Conservation (phyloP, 1,140 invertebrate species). For the Diachasma alloeum region DNA sequence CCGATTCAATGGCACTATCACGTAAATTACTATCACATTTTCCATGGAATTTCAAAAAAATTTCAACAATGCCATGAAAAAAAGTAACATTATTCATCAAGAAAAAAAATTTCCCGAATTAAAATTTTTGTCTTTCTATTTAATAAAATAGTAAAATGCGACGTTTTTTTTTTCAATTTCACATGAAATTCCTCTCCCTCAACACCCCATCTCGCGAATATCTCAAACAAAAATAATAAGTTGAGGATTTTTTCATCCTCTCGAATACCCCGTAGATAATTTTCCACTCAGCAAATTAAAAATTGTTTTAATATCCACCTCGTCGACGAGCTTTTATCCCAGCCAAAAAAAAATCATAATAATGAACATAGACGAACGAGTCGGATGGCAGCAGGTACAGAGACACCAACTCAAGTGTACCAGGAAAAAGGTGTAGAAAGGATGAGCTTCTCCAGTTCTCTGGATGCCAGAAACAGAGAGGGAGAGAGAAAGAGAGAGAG, state of each 20-base stretch:
- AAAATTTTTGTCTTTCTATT: no score
- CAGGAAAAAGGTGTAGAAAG: background rate
- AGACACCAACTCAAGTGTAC: background rate
- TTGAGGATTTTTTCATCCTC: no score
- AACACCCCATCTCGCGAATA: no score
- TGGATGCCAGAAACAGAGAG: background rate
- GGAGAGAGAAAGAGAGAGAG: slow-evolving; percentile 17
- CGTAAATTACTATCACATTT: no score
- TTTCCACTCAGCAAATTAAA: background rate
- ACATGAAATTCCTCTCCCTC: no score
- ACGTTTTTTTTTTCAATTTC: no score
- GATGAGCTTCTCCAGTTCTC: background rate
- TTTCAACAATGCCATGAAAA: background rate
- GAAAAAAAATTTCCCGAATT: no score
- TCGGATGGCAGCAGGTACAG: background rate
- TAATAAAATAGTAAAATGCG: no score
- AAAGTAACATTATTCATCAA: background rate
- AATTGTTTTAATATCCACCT: background rate
- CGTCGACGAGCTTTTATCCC: no score
- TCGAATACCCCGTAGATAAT: background rate
- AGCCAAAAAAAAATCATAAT: background rate
- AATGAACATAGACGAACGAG: slow-evolving; percentile 11
- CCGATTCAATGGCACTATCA: no score
- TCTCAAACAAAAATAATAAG: no score
- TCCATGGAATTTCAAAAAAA: background rate